Evolutionary conservation across 2,797 vertebrate genomes (phyloP).

Genomic region (Channa striata): DNA sequence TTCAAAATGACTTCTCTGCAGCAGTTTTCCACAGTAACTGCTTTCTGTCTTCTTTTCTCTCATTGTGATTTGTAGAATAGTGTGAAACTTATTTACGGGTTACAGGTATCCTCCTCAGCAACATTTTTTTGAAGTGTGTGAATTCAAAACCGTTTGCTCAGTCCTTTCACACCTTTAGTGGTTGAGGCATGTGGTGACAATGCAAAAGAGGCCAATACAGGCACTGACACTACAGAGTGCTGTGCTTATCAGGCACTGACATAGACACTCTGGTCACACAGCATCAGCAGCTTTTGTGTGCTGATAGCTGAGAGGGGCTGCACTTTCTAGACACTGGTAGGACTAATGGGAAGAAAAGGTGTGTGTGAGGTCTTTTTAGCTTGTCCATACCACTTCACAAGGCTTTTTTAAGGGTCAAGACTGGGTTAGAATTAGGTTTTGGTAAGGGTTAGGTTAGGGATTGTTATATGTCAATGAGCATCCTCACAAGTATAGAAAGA

Average conservation of each 20-base stretch:
- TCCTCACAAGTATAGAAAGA: too few relatives aligned
- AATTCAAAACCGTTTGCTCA: constrained; percentile 30
- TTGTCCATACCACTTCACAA: too few relatives aligned
- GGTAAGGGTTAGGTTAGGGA: too few relatives aligned
- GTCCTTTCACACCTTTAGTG: constrained; percentile 18
- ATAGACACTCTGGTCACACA: constrained; percentile 45
- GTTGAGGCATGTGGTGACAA: constrained; percentile 51
- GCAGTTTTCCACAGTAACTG: constrained; percentile 20
- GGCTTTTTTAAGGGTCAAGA: too few relatives aligned
- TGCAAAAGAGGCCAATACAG: constrained; percentile 43
- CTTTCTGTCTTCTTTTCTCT: constrained; percentile 15
- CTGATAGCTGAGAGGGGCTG: constrained; percentile 53
- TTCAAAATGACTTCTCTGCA: constrained; percentile 16
- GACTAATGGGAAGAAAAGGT: constrained; percentile 34
- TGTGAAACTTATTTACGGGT: constrained; percentile 9
- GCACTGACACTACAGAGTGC: constrained; percentile 45
- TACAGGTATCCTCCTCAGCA: constrained; percentile 46
- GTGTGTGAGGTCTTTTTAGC: constrained; percentile 4
- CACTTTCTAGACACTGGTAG: constrained; percentile 30
- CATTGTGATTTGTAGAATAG: constrained; percentile 21
- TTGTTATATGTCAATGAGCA: too few relatives aligned
- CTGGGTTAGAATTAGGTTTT: too few relatives aligned
- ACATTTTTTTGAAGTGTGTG: constrained; percentile 29
- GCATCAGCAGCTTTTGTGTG: constrained; percentile 65
- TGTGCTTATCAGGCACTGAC: constrained; percentile 70